phyloP scores from a whole-genome alignment of 2,113 vertebrate genomes.

The Prolemur simus region DNA sequence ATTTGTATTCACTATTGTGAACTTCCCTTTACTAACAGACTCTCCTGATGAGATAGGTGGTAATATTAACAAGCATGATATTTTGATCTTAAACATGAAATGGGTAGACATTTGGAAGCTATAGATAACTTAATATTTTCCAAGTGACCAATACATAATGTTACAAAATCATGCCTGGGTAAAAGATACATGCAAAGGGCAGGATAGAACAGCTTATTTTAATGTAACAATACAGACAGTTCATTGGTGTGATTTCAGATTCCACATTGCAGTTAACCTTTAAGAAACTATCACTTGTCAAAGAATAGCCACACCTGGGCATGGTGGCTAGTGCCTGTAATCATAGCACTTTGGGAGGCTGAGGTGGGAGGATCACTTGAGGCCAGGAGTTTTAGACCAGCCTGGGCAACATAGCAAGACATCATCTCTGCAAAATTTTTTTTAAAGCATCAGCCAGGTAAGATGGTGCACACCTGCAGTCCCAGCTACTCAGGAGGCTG shows the following conservation, averaged over 20 bases:
- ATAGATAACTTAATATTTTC: background rate
- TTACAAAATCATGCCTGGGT: background rate
- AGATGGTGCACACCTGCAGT: no score
- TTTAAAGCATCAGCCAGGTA: no score
- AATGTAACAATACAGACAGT: background rate
- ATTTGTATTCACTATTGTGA: background rate
- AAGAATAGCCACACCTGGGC: no score
- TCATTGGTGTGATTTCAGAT: background rate
- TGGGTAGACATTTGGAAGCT: background rate
- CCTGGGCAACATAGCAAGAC: no score
- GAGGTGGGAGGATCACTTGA: no score
- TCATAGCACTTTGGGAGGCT: no score
- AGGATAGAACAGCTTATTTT: background rate
- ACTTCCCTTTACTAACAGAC: background rate
- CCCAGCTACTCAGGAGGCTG: no score
- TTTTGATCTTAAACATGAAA: background rate
- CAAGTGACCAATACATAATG: background rate
- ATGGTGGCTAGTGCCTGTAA: no score
- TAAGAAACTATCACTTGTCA: background rate
- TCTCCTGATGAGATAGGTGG: background rate
- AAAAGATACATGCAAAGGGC: background rate
- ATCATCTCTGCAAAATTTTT: no score
- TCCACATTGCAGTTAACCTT: slow-evolving; percentile 2
- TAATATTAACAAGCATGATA: background rate
- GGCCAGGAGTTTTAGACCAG: no score